Conservation (phyloP, 2,113 vertebrate genomes). For the Lampris megalopsis region DNA sequence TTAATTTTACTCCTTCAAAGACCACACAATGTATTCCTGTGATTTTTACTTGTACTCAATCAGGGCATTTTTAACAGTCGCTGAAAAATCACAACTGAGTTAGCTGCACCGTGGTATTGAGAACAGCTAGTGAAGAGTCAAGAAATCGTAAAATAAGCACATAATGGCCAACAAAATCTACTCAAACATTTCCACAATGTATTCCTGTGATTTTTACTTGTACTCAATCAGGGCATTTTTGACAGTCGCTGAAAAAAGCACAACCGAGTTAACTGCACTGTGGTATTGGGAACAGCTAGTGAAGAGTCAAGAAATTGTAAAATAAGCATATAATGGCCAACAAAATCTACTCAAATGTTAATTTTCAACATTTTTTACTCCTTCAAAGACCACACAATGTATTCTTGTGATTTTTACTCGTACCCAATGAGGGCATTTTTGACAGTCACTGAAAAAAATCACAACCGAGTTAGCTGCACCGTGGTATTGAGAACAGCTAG, state of each 20-base stretch:
- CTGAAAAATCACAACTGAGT: constrained; percentile 43
- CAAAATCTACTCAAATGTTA: no score
- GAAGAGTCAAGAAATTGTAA: no score
- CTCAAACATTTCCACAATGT: no score
- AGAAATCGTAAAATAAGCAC: no score
- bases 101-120: constrained; percentile 15
- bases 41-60: constrained; percentile 4
- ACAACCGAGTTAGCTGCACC: constrained; percentile 31
- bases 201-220: no score
- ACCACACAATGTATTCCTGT: constrained; percentile 26
- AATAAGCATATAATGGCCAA: no score
- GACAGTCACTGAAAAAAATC: constrained; percentile 35
- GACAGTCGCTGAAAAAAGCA: no score
- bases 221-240: no score
- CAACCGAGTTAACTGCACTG: no score
- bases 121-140: constrained; percentile 4
- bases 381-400: constrained; percentile 29
- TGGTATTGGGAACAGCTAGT: no score
- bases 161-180: no score
- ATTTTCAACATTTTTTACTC: constrained; percentile 27
- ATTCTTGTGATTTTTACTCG: constrained; percentile 3
- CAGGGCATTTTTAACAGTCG: constrained; percentile 7
- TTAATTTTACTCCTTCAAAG: constrained; percentile 32
- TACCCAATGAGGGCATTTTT: constrained; percentile 5
- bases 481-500: constrained; percentile 10